Base-by-base conservation (phyloP, 2,797 vertebrate species). In the Diplodus sargus region DNA sequence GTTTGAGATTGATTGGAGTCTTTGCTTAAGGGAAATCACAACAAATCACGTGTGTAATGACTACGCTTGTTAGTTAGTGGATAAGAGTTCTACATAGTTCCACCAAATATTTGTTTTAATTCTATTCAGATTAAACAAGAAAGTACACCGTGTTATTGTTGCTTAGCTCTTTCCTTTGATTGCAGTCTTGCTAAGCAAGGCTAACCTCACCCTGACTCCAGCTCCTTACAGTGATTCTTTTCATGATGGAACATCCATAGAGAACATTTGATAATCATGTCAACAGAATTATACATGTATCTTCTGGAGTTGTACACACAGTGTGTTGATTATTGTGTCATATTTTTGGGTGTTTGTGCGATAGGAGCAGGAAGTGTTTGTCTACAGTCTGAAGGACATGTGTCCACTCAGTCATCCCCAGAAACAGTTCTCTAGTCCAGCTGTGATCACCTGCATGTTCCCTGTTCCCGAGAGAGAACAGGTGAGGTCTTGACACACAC, bases 361-460 rank as follows among this genome's bases (percentile, higher is more conserved):
- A 0, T 61, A 99, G 98, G 98, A 99, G 77, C 98, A 99, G 88
- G 97, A 98, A 85, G 95, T 99, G 76, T 97, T 97, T 70, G 95
- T 99, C 89, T 99, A 98, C 76, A 96, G 91, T 22, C 94, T 99
- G 84, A 97, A 98, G 90, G 98, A 98, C 89, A 99, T 99, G 98
- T 99, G 98, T 84, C 98, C 98, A 3, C 91, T 99, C 30, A 97
- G 95, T 75, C 88, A 90, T 6, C 97, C 97, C 0, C 97, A 97
- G 81, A 97, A 90, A 75, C 93, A 93, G n/a, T 79, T 99, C 77
- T 96, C 96, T 84, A 97, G 96, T 62, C 98, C 98, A 0, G 96
- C 97, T 0, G 61, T 97, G 1, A 96, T 99, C 87, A 98, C 97
- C 83, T 97, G 96, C 88, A 95, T 99, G 79, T 90, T 97, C 39